Percentiles rank a stretch among this genome's conserved stretches.
Conservation (phyloP, 2,888 invertebrate genomes). For the Erebia palarica region DNA sequence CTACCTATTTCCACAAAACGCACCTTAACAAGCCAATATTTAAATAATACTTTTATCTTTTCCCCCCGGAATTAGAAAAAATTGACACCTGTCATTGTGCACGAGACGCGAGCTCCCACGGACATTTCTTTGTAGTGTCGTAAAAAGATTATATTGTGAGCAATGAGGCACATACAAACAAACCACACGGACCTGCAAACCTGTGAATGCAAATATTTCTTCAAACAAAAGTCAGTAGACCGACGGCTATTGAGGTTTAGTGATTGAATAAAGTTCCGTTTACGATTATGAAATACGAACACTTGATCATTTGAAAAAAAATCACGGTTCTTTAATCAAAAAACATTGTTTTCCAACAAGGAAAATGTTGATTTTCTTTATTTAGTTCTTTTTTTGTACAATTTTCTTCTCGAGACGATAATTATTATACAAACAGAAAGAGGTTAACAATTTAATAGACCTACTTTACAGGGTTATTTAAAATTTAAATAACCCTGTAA, state of each 20-base stretch:
- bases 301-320: too few relatives aligned
- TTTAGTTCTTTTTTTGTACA: too few relatives aligned
- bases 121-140: slow-evolving; percentile 42
- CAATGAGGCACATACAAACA: slow-evolving; percentile 42
- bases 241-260: slow-evolving; percentile 3
- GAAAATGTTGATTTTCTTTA: too few relatives aligned
- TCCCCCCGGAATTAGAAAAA: slow-evolving; percentile 47
- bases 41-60: slow-evolving; percentile 40
- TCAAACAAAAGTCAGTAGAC: neutral
- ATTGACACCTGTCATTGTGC: slow-evolving; percentile 51
- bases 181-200: slow-evolving; percentile 34
- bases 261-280: neutral
- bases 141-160: slow-evolving; percentile 41
- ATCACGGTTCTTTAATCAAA: too few relatives aligned
- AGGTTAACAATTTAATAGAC: too few relatives aligned
- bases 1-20: neutral
- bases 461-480: too few relatives aligned
- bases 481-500: too few relatives aligned
- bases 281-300: too few relatives aligned
- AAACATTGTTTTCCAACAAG: too few relatives aligned
- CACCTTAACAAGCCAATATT: slow-evolving; percentile 33
- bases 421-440: too few relatives aligned
- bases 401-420: too few relatives aligned
- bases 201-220: slow-evolving; percentile 40
- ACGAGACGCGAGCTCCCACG: slow-evolving; percentile 45